Conservation (phyloP, 1,140 invertebrate genomes). For the Plutomurus gul region DNA sequence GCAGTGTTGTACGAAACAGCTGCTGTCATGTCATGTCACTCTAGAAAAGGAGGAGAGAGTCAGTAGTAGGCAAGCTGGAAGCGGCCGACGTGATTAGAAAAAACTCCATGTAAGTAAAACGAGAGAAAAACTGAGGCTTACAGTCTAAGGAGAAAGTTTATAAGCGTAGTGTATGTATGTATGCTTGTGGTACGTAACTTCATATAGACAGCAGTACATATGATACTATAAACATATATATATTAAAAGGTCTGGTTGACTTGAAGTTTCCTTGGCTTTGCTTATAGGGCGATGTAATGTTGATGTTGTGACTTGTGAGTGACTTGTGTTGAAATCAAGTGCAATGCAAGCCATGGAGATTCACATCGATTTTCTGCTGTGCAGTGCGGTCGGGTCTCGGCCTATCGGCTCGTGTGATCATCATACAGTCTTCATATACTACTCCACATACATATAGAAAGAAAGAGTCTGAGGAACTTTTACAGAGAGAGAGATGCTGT, state of each 20-base stretch:
- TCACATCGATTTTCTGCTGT: slow-evolving; percentile 36
- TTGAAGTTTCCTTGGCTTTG: not conserved
- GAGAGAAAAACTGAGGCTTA: not conserved
- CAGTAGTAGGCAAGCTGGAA: not conserved
- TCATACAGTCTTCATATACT: not conserved
- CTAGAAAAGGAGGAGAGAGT: too few relatives aligned
- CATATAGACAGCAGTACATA: not conserved
- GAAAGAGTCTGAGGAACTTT: slow-evolving; percentile 13
- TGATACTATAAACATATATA: not conserved
- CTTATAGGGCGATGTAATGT: slow-evolving; percentile 1
- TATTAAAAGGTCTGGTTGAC: too few relatives aligned
- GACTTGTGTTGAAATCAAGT: slow-evolving; percentile 45
- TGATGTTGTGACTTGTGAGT: slow-evolving; percentile 44
- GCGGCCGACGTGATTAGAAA: slow-evolving; percentile 25
- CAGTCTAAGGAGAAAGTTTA: not conserved
- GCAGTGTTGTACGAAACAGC: too few relatives aligned
- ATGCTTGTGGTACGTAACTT: not conserved
- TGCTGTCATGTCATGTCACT: too few relatives aligned
- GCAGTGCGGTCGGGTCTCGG: slow-evolving; percentile 18
- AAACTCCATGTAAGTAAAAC: not conserved
- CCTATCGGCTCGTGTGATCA: slow-evolving; percentile 4
- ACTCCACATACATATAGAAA: not conserved
- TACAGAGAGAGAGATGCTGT: not conserved
- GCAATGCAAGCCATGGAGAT: slow-evolving; percentile 31
- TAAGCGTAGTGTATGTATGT: not conserved